Evolutionary conservation across 2,888 invertebrate genomes (phyloP), one percentile per base, ranked within the genome.

Genomic region (Ischnus inquisitorius): DNA sequence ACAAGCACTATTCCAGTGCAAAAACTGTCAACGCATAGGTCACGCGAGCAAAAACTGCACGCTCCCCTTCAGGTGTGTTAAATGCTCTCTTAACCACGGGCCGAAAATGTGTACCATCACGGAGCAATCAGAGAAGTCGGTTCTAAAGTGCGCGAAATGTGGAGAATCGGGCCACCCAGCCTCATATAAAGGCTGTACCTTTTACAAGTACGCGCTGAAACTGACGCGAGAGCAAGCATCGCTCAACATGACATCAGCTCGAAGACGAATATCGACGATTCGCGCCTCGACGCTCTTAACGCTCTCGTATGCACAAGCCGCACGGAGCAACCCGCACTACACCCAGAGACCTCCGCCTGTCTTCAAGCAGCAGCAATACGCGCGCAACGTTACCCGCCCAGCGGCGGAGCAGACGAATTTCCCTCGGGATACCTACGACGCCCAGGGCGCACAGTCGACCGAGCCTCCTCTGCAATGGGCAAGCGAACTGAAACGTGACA

Each of bases 181-280:
- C 2, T 72, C 51, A 0, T 84, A 84, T 19, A 64, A 28, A 43
- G 84, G 82, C 0, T 84, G 79, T 48, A 22, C 57, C 0, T 82
- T 57, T 8, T 62, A 69, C 10, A 82, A 78, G 71, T 57, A 46
- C 19, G 25, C 65, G 0, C 2, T 46, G 3, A 46, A 43, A 2
- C 3, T 67, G 48, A 43, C 54, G 64, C 12, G 25, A 62, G 10
- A 48, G 22, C 12, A 80, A 80, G 19, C n/a, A n/a, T 0, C 5
- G 1, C 0, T 16, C 1, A 51, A 1, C 2, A 16, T 8, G 51
- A 19, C 16, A 5, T 1, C 19, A 8, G 5, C 19, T 8, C 51
- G 16, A 1, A 8, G 0, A n/a, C 5, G 16, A 19, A 1, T 51
- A 0, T 14, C 51, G 2, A 51, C 6, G 8, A 51, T 51, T 3